Evolutionary conservation across 2,113 vertebrate species (phyloP), one percentile per base, ranked within the genome.

Genomic region (Pachypanchax playfairii): DNA sequence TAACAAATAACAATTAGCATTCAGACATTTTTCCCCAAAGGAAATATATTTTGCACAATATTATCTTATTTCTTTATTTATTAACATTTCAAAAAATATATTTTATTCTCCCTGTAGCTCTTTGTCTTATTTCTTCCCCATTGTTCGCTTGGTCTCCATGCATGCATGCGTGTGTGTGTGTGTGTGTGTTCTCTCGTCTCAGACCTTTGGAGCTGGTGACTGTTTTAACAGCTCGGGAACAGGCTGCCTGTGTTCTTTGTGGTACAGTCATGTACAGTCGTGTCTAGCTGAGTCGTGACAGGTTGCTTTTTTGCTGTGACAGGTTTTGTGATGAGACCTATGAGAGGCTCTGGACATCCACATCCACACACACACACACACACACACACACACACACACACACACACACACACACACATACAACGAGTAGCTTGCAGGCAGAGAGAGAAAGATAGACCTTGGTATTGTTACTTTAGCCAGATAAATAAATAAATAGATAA

Each of bases 291-390:
- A 78, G 83, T 88, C 64, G 80, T 83, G 83, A 89, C 84, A 87
- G 80, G 80, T 85, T 82, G 85, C 73, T 86, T 85, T 86, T 88
- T 90, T 88, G 85, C 87, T 86, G 80, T 87, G 86, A 86, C 85
- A 87, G 86, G 87, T 89, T 90, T 85, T 49, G 65, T 73, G 79
- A 77, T 74, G 65, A 76, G 67, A 84, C 79, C 59, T 73, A 71
- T 77, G 67, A 84, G 81, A 82, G 65, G 75, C 70, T 75, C 71
- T 66, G 67, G 50, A 73, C 70, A 56, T 21, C 39, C 56, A 28
- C 38, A 62, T 20, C 6, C 28, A 10, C 13, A 2, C 54, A 48
- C 39, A 25, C 55, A 54, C 41, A 50, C 54, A 33, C 29, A 31
- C 28, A 48, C 56, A 51, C 52, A 64, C 11, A 15, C 38, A 35